Base-by-base conservation (phyloP, 30 jellyfish, hydroid and myxozoan species). In the Rhopilema esculentum region DNA sequence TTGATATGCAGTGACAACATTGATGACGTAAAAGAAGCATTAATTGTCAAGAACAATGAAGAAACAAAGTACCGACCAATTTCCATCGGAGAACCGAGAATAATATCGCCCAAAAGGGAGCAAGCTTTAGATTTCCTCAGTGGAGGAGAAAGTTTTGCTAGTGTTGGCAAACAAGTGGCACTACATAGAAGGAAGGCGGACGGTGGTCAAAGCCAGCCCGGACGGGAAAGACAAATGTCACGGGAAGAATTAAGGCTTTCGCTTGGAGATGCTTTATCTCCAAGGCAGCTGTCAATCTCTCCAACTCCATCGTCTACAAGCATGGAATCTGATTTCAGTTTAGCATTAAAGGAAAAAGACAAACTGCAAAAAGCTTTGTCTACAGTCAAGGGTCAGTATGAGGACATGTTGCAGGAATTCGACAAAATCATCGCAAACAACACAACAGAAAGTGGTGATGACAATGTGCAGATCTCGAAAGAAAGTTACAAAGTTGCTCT, bases 391-490 rank as follows among this genome's bases (percentile, higher is more conserved):
- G 51, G 49, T 64, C 93, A 86, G 83, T 92, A 87, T 49, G 96
- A 86, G 23, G 98, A 71, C 20, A 72, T 92, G 23, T 57, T 92
- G 76, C 77, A 80, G 12, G 92, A 87, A 64, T 86, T 92, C 30
- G 98, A 92, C 32, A 75, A 50, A 49, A 72, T 92, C 29, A 80
- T 82, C 28, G 88, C 82, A 30, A 73, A 21, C 30, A 82, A 86
- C 22, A 75, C 89, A 18, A 63, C 30, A 7, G 96, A 85, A 33
- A 69, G 49, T 20, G 83, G 65, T 17, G 80, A 76, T 12, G 97
- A 88, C 23, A 70, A 64, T 52, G 26, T 75, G 69, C 79, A 32
- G 27, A 85, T 85, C 61, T 66, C 97, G n/a, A 88, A 79, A 29
- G 91, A 82, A 27, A 85, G 90, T 49, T 82, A 83, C 28, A 82